Evolutionary conservation across 2,888 invertebrate genomes (phyloP).

Genomic region (Neria commutata): DNA sequence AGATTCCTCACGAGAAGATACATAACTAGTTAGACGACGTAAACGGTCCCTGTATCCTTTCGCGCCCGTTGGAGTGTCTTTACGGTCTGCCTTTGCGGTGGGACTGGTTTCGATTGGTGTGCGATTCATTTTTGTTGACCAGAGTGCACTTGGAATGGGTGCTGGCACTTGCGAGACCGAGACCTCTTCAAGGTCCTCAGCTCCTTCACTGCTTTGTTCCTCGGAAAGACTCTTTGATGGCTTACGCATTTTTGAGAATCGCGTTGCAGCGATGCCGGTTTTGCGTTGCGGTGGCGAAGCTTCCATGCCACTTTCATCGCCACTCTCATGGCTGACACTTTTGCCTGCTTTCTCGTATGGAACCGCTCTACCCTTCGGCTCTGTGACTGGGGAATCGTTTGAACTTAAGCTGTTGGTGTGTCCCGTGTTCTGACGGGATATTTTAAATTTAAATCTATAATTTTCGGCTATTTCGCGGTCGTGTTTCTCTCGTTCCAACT

Average conservation of each 20-base stretch:
- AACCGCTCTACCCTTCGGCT: neutral
- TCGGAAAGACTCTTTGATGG: constrained; percentile 34
- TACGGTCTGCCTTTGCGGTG: neutral
- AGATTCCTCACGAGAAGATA: constrained; percentile 17
- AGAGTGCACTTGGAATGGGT: neutral
- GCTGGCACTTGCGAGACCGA: too few relatives aligned
- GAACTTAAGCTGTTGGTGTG: constrained; percentile 36
- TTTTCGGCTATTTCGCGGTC: constrained; percentile 48
- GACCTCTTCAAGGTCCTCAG: constrained; percentile 12
- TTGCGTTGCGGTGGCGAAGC: constrained; percentile 37
- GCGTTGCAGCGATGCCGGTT: constrained; percentile 45
- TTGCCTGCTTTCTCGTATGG: constrained; percentile 3
- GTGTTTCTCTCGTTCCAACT: constrained; percentile 38
- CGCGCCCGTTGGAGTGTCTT: neutral
- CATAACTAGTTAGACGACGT: constrained; percentile 18
- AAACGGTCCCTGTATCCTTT: constrained; percentile 27
- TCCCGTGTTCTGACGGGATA: constrained; percentile 40
- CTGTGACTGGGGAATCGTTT: constrained; percentile 24
- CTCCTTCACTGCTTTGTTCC: constrained; percentile 25
- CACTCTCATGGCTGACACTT: constrained; percentile 38
- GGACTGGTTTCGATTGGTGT: neutral
- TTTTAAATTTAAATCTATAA: constrained; percentile 49
- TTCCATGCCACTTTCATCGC: constrained; percentile 53
- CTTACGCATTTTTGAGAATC: constrained; percentile 44
- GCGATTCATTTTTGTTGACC: too few relatives aligned